A percentile compares a stretch with the other conserved stretches of the same genome.
Conservation (phyloP, 1,140 invertebrate species). For the Zaprionus ghesquierei region DNA sequence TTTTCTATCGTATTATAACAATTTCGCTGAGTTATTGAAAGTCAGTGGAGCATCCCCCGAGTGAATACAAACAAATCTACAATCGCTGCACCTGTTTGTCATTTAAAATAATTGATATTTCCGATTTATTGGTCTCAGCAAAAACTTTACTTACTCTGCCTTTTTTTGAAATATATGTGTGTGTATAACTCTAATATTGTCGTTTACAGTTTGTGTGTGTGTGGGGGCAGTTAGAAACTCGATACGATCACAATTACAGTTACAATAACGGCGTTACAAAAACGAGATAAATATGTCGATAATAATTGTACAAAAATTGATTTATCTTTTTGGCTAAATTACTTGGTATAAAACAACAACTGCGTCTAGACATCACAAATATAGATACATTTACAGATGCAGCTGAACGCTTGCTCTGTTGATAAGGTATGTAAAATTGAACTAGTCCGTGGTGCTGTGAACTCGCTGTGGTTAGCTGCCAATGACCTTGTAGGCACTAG, state of each 20-base stretch:
- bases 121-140: conserved; percentile 17
- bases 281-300: conserved; percentile 14
- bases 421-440: conserved; percentile 29
- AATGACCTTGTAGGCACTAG: conserved; percentile 43
- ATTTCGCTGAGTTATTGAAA: background rate
- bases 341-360: background rate
- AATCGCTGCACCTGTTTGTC: background rate
- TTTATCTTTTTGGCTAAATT: conserved; percentile 1
- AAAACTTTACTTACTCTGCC: background rate
- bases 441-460: conserved; percentile 5
- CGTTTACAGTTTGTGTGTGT: background rate
- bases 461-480: conserved; percentile 39
- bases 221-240: conserved; percentile 4
- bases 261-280: background rate
- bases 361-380: conserved; percentile 30
- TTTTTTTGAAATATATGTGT: no score
- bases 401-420: background rate
- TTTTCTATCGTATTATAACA: no score
- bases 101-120: conserved; percentile 14
- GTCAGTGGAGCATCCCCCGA: background rate
- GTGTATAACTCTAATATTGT: conserved; percentile 6
- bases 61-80: background rate
- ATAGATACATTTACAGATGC: background rate
- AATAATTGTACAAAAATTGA: conserved; percentile 17
- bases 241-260: conserved; percentile 14